Evolutionary conservation across 2,113 vertebrate genomes (phyloP), one percentile per base, ranked within the genome.

Genomic region (Lathamus discolor): DNA sequence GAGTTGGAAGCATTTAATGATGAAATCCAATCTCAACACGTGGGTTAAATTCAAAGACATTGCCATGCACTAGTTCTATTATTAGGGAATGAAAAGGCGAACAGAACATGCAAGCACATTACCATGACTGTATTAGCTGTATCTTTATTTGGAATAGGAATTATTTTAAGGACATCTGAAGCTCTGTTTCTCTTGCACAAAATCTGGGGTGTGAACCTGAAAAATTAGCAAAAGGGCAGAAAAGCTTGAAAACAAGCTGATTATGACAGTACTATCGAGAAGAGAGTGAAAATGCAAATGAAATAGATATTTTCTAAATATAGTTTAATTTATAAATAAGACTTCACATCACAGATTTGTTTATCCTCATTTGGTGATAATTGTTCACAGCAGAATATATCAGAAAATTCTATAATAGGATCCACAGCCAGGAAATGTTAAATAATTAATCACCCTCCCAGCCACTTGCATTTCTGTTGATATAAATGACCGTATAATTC

Each of bases 371-470:
- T 98, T 96, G 96, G 97, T 97, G 98, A 98, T 98, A 98, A 98
- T 97, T 98, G 98, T 98, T 98, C 98, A 97, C 97, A 98, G 98
- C 95, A 98, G 97, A 98, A 97, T 96, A 96, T 98, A 98, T 98
- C 98, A 98, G 98, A 98, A 98, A 98, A 98, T 98, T 98, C 98
- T 98, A 97, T 98, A 98, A 98, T 95, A 98, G 98, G 98, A 98
- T 97, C 97, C 98, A 97, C 96, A 98, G 97, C 97, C 98, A 98
- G 98, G 97, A 98, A 98, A 97, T 92, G 97, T 97, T 99, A 98
- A 99, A 98, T 99, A 98, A 99, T 99, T 98, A 98, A 98, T 98
- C 97, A 96, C 97, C 94, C 94, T 97, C 97, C 97, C 98, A 98
- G 98, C 96, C 96, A 97, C 97, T 97, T 96, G 98, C 98, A 97